phyloP scores from a whole-genome alignment of 2,113 vertebrate species.

The Microcebus lehilahytsara region DNA sequence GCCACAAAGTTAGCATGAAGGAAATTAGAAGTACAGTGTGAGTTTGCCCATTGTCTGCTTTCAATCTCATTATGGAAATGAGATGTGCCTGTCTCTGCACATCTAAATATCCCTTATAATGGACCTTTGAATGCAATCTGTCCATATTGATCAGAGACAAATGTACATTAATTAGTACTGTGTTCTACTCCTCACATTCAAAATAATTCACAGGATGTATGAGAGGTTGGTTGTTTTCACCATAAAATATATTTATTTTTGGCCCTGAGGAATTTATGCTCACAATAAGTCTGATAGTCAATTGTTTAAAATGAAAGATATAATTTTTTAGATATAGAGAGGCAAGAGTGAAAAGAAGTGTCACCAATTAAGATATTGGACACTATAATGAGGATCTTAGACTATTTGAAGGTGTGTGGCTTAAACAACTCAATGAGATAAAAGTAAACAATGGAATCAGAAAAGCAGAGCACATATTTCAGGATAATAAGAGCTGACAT shows the following conservation, averaged over 20 bases:
- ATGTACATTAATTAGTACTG: background rate
- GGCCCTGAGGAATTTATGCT: background rate
- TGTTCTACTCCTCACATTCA: background rate
- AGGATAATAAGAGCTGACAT: background rate
- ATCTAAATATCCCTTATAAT: background rate
- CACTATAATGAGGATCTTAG: background rate
- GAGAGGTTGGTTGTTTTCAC: background rate
- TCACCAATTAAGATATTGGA: background rate
- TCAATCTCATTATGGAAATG: background rate
- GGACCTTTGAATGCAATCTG: background rate
- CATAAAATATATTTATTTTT: background rate
- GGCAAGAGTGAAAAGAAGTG: background rate
- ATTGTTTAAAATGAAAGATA: conserved; percentile 28
- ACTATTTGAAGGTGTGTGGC: background rate
- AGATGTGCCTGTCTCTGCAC: background rate
- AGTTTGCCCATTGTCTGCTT: background rate
- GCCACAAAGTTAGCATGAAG: background rate
- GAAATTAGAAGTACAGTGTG: background rate
- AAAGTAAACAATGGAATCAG: background rate
- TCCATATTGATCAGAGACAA: background rate
- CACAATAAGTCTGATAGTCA: background rate
- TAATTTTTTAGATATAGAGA: background rate
- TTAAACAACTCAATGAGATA: background rate
- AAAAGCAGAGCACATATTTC: background rate
- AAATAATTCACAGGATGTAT: background rate